Conservation (phyloP, 2,113 vertebrate species). For the Indicator maculatus region DNA sequence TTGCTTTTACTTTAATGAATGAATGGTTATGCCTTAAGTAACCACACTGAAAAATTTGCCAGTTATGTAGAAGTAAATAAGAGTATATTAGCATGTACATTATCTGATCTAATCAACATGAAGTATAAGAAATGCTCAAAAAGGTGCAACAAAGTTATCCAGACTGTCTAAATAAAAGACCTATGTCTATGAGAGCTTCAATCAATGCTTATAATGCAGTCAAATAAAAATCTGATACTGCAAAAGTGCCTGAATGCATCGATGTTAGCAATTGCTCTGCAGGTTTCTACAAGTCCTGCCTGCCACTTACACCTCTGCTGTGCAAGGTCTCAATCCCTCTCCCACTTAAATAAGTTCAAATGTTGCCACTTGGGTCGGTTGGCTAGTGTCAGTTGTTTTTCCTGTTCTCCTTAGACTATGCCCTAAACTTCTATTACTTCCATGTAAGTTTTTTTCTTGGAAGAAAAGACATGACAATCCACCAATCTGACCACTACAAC, state of each 20-base stretch:
- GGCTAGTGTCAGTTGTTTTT: not conserved
- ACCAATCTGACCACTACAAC: not conserved
- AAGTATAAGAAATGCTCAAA: not conserved
- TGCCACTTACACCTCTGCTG: not conserved
- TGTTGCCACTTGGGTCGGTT: not conserved
- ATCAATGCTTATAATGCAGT: not conserved
- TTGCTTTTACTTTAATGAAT: conserved; percentile 1
- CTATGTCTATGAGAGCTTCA: not conserved
- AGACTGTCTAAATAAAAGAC: not conserved
- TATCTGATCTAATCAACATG: not conserved
- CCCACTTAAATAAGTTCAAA: not conserved
- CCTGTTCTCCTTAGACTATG: not conserved
- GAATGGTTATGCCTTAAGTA: not conserved
- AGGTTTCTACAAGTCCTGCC: not conserved
- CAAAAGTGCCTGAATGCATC: not conserved
- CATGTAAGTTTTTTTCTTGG: not conserved
- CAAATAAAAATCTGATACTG: not conserved
- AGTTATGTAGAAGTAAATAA: conserved; percentile 30
- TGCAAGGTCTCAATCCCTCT: not conserved
- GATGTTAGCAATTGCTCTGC: not conserved
- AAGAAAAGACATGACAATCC: not conserved
- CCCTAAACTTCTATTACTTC: not conserved
- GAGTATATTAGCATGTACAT: not conserved
- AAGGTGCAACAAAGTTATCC: not conserved
- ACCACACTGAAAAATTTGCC: not conserved